Evolutionary conservation across 2,797 vertebrate species (phyloP).

Genomic region (Carapus acus): DNA sequence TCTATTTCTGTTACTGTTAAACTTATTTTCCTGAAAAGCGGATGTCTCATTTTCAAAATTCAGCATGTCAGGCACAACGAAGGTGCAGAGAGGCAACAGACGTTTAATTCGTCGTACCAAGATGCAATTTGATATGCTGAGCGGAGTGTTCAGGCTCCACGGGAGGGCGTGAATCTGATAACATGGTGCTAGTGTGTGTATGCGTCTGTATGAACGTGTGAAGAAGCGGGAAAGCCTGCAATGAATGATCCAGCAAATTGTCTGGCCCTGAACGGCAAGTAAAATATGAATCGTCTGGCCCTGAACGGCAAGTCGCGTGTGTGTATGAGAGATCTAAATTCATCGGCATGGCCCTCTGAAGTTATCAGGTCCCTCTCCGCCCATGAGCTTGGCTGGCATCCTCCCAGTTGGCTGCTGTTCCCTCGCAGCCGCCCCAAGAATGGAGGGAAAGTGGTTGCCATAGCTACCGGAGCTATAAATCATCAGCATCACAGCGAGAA

Average conservation of each 20-base stretch:
- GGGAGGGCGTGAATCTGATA: constrained; percentile 13
- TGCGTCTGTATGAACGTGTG: too few relatives aligned
- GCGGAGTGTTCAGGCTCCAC: background rate
- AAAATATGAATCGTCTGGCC: background rate
- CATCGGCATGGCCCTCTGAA: constrained; percentile 25
- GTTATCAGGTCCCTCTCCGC: constrained; percentile 6
- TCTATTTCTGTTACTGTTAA: too few relatives aligned
- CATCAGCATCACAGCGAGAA: constrained; percentile 24
- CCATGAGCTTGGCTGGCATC: constrained; percentile 37
- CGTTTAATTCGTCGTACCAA: constrained; percentile 3
- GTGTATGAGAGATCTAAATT: constrained; percentile 2
- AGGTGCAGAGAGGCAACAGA: constrained; percentile 11
- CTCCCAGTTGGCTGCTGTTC: constrained; percentile 17
- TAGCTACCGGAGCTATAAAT: constrained; percentile 43
- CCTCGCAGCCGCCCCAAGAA: background rate
- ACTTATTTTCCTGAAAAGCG: too few relatives aligned
- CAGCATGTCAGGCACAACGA: too few relatives aligned
- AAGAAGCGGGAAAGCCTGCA: too few relatives aligned
- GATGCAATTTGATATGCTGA: background rate
- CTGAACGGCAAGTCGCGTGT: constrained; percentile 5
- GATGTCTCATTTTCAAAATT: too few relatives aligned
- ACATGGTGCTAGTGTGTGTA: too few relatives aligned
- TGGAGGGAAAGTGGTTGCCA: constrained; percentile 14
- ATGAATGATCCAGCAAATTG: too few relatives aligned
- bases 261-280: constrained; percentile 11